A percentile compares a stretch with the other conserved stretches of the same genome.
Conservation (phyloP, 2,797 vertebrate species). For the Vireo griseus region DNA sequence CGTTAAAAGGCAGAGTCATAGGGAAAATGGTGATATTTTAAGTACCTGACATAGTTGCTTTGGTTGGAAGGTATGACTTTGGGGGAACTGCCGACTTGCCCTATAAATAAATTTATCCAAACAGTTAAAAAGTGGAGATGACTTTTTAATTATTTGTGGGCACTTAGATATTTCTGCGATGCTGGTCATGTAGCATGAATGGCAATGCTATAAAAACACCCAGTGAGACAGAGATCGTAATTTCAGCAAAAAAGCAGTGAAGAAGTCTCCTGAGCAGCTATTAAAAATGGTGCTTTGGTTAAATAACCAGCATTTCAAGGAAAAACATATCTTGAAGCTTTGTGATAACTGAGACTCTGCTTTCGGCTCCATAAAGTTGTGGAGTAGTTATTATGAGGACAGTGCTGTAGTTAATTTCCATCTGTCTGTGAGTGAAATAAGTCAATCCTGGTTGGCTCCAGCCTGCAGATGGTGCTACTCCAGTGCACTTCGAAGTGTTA, state of each 20-base stretch:
- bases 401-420: background rate
- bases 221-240: background rate
- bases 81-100: background rate
- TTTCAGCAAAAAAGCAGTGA: background rate
- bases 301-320: background rate
- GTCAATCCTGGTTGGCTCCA: background rate
- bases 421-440: background rate
- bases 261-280: background rate
- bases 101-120: constrained; percentile 43
- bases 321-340: background rate
- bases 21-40: background rate
- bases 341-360: background rate
- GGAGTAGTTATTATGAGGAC: accelerated
- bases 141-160: constrained; percentile 40
- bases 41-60: background rate
- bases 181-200: background rate
- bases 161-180: background rate
- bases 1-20: background rate
- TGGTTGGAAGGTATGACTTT: background rate
- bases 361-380: background rate
- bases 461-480: background rate
- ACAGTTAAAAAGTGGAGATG: constrained; percentile 5
- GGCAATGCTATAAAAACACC: background rate
- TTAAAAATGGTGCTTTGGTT: background rate
- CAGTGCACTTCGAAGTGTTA: background rate